A percentile compares a stretch with the other conserved stretches of the same genome.
phyloP scores from a whole-genome alignment of 2,113 vertebrate species.

The Scatophagus argus region DNA sequence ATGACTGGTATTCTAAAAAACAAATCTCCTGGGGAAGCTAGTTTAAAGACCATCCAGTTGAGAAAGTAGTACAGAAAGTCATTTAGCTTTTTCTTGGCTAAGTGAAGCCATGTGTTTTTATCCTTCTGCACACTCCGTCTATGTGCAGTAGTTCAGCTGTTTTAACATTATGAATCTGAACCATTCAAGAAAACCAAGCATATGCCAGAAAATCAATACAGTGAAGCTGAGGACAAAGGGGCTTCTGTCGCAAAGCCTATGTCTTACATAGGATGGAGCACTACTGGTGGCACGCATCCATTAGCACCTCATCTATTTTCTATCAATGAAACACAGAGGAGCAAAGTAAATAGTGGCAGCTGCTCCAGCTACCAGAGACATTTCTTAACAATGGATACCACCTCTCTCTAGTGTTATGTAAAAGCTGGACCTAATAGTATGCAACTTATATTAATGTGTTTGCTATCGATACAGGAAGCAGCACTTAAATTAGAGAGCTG shows the following conservation, averaged over 20 bases:
- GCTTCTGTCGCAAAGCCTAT: conserved; percentile 27
- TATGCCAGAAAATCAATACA: conserved; percentile 64
- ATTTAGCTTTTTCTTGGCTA: conserved; percentile 13
- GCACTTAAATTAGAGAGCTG: background rate
- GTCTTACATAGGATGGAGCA: conserved; percentile 51
- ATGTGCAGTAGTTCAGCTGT: conserved; percentile 24
- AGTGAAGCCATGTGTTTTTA: background rate
- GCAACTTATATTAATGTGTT: background rate
- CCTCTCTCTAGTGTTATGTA: background rate
- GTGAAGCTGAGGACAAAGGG: conserved; percentile 53
- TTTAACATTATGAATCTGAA: conserved; percentile 37
- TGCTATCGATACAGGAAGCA: too few species aligned
- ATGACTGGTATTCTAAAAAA: conserved; percentile 9
- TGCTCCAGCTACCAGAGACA: conserved; percentile 16
- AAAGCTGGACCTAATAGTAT: background rate
- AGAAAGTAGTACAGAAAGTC: conserved; percentile 24
- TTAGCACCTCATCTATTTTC: conserved; percentile 69
- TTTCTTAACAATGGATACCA: background rate
- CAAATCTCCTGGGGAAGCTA: conserved; percentile 22
- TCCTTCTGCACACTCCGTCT: conserved; percentile 20
- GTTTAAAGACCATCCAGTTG: conserved; percentile 18
- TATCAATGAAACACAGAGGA: conserved; percentile 60
- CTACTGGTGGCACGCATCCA: conserved; percentile 60
- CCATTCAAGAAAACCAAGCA: conserved; percentile 51
- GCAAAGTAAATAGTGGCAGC: conserved; percentile 55